These are phyloP conservation scores for Sthenelais limicola DNA, from an alignment of 2,888 invertebrate species.

Conservation along the genomic window DNA sequence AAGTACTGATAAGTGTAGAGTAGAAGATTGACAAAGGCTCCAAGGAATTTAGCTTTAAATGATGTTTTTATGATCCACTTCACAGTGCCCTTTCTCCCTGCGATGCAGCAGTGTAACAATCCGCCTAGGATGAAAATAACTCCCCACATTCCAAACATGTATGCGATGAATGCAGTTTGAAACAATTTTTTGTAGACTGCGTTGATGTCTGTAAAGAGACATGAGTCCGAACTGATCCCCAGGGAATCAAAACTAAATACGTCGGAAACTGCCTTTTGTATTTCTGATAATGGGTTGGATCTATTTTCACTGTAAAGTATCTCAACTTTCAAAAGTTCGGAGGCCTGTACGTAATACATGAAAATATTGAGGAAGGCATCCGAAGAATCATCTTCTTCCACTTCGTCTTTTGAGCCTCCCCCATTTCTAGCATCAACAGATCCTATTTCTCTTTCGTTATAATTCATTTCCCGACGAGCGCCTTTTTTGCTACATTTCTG, in stretches of 20 bases:
- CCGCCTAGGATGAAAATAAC: not conserved
- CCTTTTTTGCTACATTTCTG: not conserved
- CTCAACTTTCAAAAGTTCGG: slow-evolving; percentile 40
- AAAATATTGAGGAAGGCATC: slow-evolving; percentile 44
- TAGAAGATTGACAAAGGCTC: slow-evolving; percentile 17
- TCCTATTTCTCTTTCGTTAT: no score
- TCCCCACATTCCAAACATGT: not conserved
- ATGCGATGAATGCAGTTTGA: not conserved
- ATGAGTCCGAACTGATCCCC: not conserved
- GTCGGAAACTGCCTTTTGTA: not conserved
- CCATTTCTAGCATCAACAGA: not conserved
- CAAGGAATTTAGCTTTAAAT: slow-evolving; percentile 12
- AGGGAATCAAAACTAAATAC: slow-evolving; percentile 29
- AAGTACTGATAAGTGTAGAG: slow-evolving; percentile 33
- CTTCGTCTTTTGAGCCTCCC: not conserved
- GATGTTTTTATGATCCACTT: not conserved
- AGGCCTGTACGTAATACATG: slow-evolving; percentile 49
- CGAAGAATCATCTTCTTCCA: not conserved
- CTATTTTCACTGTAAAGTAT: slow-evolving; percentile 1
- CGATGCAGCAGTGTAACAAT: not conserved
- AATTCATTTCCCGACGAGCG: no score
- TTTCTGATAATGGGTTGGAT: not conserved
- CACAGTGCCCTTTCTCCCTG: not conserved
- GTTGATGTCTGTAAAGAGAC: slow-evolving; percentile 18
- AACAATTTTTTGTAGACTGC: slow-evolving; percentile 15